phyloP scores from a whole-genome alignment of 2,797 vertebrate species.

The Malacoctenus gilli region DNA sequence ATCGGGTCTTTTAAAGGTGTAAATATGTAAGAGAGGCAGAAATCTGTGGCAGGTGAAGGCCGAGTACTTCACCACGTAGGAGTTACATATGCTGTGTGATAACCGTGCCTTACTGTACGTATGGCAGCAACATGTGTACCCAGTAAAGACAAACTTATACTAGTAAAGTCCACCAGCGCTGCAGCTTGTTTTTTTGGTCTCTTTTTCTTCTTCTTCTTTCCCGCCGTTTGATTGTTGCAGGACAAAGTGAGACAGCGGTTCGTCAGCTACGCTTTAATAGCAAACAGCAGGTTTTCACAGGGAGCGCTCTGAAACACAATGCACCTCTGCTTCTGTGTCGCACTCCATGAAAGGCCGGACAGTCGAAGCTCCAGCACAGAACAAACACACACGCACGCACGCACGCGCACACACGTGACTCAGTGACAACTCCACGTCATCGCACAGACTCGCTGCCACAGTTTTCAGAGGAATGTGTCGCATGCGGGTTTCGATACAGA shows the following conservation, averaged over 20 bases:
- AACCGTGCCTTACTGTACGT: conserved; percentile 64
- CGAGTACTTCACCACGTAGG: conserved; percentile 37
- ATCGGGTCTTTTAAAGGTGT: conserved; percentile 43
- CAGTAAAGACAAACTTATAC: conserved; percentile 50
- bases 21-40: conserved; percentile 35
- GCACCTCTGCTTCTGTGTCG: conserved; percentile 41
- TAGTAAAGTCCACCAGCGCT: conserved; percentile 20
- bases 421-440: conserved; percentile 39
- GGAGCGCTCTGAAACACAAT: conserved; percentile 55
- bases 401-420: conserved; percentile 50
- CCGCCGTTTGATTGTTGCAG: not conserved
- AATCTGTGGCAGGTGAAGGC: conserved; percentile 27
- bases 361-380: too few relatives aligned
- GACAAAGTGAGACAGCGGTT: conserved; percentile 9
- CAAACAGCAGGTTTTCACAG: conserved; percentile 59
- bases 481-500: conserved; percentile 62
- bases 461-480: conserved; percentile 49
- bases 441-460: conserved; percentile 24
- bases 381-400: too few relatives aligned
- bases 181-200: too few relatives aligned
- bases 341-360: too few relatives aligned
- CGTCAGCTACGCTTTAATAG: conserved; percentile 64
- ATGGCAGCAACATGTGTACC: conserved; percentile 61
- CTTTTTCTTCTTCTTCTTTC: too few relatives aligned
- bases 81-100: conserved; percentile 55